Conservation (phyloP, 1,140 invertebrate genomes). For the Drosophila grimshawi region DNA sequence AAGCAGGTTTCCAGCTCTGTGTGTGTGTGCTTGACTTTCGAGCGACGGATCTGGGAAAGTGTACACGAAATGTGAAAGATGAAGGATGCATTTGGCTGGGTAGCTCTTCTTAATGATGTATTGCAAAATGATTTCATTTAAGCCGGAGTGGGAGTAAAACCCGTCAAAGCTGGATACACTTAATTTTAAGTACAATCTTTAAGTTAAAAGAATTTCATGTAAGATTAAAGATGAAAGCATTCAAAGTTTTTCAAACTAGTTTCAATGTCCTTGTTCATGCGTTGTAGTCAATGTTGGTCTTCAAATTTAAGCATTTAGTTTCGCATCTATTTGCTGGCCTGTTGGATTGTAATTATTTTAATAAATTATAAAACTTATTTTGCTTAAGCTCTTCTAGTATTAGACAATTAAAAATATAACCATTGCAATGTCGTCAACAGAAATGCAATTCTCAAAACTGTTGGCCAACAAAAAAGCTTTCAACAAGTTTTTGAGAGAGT, state of each 20-base stretch:
- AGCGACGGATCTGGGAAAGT: conserved; percentile 23
- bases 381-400: not conserved
- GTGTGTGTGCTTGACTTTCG: not conserved
- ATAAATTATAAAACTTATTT: not conserved
- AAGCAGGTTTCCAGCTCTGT: conserved; percentile 48
- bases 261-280: not conserved
- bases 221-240: not conserved
- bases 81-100: conserved; percentile 14
- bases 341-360: not conserved
- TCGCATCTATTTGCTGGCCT: too few species aligned
- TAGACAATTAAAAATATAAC: conserved; percentile 5
- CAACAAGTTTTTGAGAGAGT: conserved; percentile 6
- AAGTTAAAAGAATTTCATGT: not conserved
- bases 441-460: conserved; percentile 12
- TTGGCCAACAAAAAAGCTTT: conserved; percentile 8
- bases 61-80: conserved; percentile 3
- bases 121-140: conserved; percentile 22
- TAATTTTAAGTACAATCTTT: conserved; percentile 2
- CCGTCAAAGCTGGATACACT: conserved; percentile 15
- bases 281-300: not conserved
- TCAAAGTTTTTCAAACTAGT: not conserved
- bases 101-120: conserved; percentile 31
- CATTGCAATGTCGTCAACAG: conserved; percentile 27
- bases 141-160: not conserved
- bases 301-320: not conserved